These are phyloP conservation scores for Oryzaephilus surinamensis DNA, from an alignment of 1,140 invertebrate genomes.

Conservation along the genomic window DNA sequence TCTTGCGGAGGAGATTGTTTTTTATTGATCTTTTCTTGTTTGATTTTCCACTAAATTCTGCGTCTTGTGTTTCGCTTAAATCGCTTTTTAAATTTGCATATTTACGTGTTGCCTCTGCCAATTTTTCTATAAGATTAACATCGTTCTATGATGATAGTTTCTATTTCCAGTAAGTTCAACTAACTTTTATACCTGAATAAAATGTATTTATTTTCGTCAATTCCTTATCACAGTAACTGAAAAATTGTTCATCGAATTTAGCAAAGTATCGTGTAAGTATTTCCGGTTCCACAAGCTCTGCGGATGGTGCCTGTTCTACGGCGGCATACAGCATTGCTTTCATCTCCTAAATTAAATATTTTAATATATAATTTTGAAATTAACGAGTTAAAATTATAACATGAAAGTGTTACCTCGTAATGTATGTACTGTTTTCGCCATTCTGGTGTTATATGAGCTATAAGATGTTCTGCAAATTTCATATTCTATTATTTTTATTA, in stretches of 20 bases:
- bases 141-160: background rate
- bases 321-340: constrained; percentile 82
- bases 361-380: constrained; percentile 6
- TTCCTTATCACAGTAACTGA: constrained; percentile 91
- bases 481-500: constrained; percentile 81
- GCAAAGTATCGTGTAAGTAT: constrained; percentile 82
- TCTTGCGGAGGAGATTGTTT: constrained; percentile 36
- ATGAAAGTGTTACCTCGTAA: constrained; percentile 71
- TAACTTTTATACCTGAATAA: constrained; percentile 65
- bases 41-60: constrained; percentile 45
- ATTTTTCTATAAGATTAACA: constrained; percentile 70
- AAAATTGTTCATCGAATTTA: constrained; percentile 93
- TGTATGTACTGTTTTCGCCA: constrained; percentile 95
- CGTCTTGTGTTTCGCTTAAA: constrained; percentile 63
- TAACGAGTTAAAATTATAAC: background rate
- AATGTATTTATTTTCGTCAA: constrained; percentile 95
- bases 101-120: constrained; percentile 92
- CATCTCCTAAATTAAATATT: constrained; percentile 59
- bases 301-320: constrained; percentile 78
- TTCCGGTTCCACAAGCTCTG: constrained; percentile 79
- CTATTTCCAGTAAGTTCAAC: constrained; percentile 1
- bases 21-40: constrained; percentile 42
- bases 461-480: constrained; percentile 83
- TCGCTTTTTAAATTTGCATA: constrained; percentile 86
- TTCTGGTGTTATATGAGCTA: constrained; percentile 85